These are phyloP conservation scores for Orthonyx spaldingii DNA, from an alignment of 2,113 vertebrate genomes.

Conservation along the genomic window DNA sequence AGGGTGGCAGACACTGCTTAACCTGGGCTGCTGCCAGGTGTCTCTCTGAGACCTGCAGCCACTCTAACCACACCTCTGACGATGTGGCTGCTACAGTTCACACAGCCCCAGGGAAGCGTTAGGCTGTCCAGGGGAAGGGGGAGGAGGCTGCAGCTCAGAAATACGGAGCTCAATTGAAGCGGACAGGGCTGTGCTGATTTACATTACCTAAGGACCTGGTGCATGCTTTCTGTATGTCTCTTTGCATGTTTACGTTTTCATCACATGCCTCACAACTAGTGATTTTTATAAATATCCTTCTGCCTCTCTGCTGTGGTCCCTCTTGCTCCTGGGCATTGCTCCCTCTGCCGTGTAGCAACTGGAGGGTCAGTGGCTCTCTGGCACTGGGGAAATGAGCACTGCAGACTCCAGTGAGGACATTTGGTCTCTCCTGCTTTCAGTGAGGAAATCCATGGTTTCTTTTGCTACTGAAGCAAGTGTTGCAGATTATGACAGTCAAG, in stretches of 20 bases:
- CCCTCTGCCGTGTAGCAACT: background rate
- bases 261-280: background rate
- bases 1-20: background rate
- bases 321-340: background rate
- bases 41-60: background rate
- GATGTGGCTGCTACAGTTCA: background rate
- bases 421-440: background rate
- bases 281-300: background rate
- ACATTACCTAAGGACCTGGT: constrained; percentile 2
- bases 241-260: background rate
- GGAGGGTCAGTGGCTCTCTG: background rate
- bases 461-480: background rate
- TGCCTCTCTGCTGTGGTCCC: background rate
- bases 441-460: background rate
- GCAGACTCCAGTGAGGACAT: background rate
- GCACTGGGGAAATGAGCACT: rapidly evolving
- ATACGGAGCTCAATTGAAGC: background rate
- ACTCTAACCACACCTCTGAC: background rate
- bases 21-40: background rate
- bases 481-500: rapidly evolving
- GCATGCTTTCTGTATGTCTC: background rate
- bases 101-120: background rate
- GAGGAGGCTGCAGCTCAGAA: background rate
- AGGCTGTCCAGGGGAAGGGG: background rate
- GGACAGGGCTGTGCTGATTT: constrained; percentile 16